These are phyloP conservation scores for Amphiprion percula DNA, from an alignment of 2,113 vertebrate genomes.

Conservation along the genomic window DNA sequence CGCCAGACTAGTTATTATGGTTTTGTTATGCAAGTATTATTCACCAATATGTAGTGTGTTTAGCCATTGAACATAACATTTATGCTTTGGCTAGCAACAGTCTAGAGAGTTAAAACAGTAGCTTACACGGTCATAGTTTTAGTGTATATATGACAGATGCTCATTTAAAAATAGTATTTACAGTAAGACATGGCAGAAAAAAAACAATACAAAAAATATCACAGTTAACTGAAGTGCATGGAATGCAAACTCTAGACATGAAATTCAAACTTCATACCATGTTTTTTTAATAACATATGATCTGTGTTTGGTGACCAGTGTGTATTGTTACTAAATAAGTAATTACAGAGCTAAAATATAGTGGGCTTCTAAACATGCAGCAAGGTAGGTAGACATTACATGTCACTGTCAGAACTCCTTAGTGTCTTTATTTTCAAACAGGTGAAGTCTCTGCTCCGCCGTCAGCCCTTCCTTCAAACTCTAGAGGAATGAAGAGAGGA, in stretches of 20 bases:
- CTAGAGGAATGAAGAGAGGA: conserved; percentile 62
- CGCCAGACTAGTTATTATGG: conserved; percentile 61
- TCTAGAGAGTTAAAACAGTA: conserved; percentile 87
- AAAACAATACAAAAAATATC: conserved; percentile 74
- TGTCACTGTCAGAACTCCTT: conserved; percentile 86
- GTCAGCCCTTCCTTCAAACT: conserved; percentile 89
- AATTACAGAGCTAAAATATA: conserved; percentile 83
- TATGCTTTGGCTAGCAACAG: conserved; percentile 81
- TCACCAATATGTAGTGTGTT: conserved; percentile 54
- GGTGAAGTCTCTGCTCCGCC: conserved; percentile 87
- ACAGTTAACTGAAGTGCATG: conserved; percentile 89
- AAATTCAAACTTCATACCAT: conserved; percentile 85
- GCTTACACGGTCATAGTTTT: conserved; percentile 87
- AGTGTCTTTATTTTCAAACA: conserved; percentile 87
- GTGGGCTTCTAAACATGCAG: conserved; percentile 83
- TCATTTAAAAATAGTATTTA: conserved; percentile 88
- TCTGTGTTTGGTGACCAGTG: conserved; percentile 84
- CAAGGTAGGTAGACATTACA: conserved; percentile 47
- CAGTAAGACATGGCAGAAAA: conserved; percentile 82
- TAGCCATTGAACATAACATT: conserved; percentile 71
- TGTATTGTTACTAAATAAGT: conserved; percentile 82
- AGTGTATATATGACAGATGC: conserved; percentile 80
- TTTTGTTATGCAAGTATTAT: conserved; percentile 58
- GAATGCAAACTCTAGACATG: conserved; percentile 85
- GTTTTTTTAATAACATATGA: conserved; percentile 78